These are phyloP conservation scores for Vanessa cardui DNA, from an alignment of 2,888 invertebrate genomes.

Conservation along the genomic window DNA sequence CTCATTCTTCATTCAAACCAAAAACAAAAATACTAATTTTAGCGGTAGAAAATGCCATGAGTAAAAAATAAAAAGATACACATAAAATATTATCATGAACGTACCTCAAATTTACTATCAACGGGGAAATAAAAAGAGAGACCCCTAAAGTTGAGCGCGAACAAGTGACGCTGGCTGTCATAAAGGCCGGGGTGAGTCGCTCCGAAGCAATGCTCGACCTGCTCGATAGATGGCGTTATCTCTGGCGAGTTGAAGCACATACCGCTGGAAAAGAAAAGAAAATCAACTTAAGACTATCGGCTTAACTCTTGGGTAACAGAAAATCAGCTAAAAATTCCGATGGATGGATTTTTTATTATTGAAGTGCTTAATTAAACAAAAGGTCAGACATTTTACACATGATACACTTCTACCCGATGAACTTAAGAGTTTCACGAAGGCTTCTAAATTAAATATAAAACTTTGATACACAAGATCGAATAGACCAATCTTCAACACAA, in stretches of 20 bases:
- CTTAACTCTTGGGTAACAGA: not conserved
- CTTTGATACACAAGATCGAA: too few species aligned
- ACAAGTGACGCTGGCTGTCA: conserved; percentile 96
- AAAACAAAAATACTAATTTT: too few species aligned
- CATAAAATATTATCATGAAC: not conserved
- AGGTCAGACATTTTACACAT: too few species aligned
- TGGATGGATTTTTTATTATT: too few species aligned
- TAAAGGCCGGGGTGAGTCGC: conserved; percentile 99
- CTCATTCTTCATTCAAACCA: too few species aligned
- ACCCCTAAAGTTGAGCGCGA: conserved; percentile 97
- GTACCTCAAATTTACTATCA: conserved; percentile 91
- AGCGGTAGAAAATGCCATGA: too few species aligned
- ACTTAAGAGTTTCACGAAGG: too few species aligned
- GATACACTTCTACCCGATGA: too few species aligned
- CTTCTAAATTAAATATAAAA: too few species aligned
- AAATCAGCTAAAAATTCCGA: not conserved
- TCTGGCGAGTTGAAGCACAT: conserved; percentile 95
- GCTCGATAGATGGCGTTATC: conserved; percentile 97
- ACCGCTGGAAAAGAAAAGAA: conserved; percentile 80
- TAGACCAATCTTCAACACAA: too few species aligned
- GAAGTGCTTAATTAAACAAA: too few species aligned
- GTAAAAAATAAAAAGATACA: not conserved
- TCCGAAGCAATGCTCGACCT: conserved; percentile 99
- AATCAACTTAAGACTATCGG: not conserved
- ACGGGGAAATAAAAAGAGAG: conserved; percentile 98